These are phyloP conservation scores for Otolemur garnettii DNA, from an alignment of 2,113 vertebrate genomes.

Conservation along the genomic window DNA sequence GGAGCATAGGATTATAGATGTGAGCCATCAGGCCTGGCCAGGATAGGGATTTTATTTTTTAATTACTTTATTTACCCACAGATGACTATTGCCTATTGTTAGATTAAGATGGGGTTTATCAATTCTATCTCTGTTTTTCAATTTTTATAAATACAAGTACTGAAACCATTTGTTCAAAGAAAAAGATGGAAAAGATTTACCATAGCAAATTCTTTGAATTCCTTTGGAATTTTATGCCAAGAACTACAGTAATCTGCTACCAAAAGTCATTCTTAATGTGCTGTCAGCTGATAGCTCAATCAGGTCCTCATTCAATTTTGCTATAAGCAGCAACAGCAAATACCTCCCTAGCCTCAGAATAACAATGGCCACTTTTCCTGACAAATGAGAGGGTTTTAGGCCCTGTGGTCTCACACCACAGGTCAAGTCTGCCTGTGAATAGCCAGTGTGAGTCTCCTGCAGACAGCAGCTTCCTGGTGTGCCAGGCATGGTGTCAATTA, in stretches of 20 bases:
- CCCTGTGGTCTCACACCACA: fast-evolving
- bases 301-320: neutral
- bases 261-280: neutral
- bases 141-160: neutral
- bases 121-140: constrained; percentile 10
- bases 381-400: neutral
- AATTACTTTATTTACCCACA: neutral
- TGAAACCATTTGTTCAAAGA: neutral
- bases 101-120: neutral
- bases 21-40: no score
- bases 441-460: neutral
- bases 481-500: neutral
- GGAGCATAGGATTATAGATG: no score
- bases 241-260: neutral
- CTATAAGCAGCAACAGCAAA: neutral
- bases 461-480: neutral
- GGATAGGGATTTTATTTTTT: neutral
- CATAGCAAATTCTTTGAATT: neutral
- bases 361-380: neutral
- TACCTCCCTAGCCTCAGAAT: neutral
- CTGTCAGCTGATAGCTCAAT: neutral
- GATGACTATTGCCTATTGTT: neutral
- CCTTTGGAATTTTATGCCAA: neutral
- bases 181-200: neutral
- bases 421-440: neutral